phyloP scores from a whole-genome alignment of 2,797 vertebrate species.

The Gymnothorax javanicus region DNA sequence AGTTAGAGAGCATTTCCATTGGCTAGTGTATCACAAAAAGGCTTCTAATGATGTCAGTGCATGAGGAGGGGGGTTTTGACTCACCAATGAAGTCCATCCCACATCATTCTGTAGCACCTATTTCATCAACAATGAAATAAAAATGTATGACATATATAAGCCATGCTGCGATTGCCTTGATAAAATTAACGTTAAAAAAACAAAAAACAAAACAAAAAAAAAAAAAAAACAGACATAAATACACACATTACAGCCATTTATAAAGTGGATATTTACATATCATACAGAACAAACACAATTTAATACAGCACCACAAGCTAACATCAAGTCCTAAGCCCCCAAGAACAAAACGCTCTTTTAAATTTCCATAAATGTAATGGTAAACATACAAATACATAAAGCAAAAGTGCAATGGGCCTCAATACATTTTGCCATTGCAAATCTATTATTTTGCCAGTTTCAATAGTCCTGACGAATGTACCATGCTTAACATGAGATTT shows the following conservation, averaged over 20 bases:
- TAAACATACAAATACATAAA: background rate
- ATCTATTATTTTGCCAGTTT: background rate
- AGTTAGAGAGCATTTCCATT: conserved; percentile 51
- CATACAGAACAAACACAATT: background rate
- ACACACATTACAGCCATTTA: background rate
- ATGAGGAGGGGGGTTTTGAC: conserved; percentile 61
- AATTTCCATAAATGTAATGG: background rate
- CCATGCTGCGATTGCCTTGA: conserved; percentile 43
- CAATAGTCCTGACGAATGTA: background rate
- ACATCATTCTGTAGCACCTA: conserved; percentile 70
- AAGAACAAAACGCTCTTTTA: background rate
- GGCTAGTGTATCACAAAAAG: conserved; percentile 41
- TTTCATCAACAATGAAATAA: conserved; percentile 68
- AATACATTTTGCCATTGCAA: background rate
- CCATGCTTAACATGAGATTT: background rate
- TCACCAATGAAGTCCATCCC: conserved; percentile 71
- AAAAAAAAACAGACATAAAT: background rate
- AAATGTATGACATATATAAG: conserved; percentile 61
- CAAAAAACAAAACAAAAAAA: too few relatives aligned
- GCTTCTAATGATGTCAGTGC: conserved; percentile 57
- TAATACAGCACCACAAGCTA: background rate
- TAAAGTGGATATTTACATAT: conserved; percentile 4
- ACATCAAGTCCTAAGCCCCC: background rate
- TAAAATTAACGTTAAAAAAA: conserved; percentile 20
- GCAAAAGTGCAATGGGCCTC: background rate